Evolutionary conservation across 2,888 invertebrate genomes (phyloP), one percentile per base, ranked within the genome.

Genomic region (Drosophila villosipedis): DNA sequence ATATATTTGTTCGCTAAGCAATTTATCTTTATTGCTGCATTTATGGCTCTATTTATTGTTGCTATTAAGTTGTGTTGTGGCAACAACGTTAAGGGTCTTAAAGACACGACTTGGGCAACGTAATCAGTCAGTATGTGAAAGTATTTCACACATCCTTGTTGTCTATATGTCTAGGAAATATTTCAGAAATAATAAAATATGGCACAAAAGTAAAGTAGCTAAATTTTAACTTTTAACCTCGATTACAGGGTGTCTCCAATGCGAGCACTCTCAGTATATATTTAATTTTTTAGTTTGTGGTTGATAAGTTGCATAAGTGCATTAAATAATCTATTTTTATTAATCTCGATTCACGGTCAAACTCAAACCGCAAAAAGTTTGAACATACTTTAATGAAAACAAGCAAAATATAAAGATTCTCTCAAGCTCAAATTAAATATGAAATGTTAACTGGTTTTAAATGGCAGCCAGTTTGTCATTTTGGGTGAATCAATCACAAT

Each of bases 281-380:
- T 35, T 1, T 16, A 25, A 9, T 9, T 47, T 12, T 50, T 50
- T 16, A 25, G 47, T 25, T 47, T 25, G 47, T 16, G 47, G 47
- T 47, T 47, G 25, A 47, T 47, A 25, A 16, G 7, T 47, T 25
- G 47, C 10, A 28, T 22, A 39, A 65, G 62, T 76, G 62, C 58
- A 63, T 72, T 63, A 60, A 78, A 63, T 49, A 63, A 47, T 72
- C 59, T 60, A 53, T 66, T 49, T 61, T 49, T 25, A 37, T 37
- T 63, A 72, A 60, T 60, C 62, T 47, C 30, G 25, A 57, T 53
- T 43, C 47, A 25, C 16, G 52, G 31, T 54, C 52, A 59, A 47
- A 55, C 54, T 39, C 41, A 41, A 50, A 37, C 57, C 68, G 31
- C 76, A 70, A 22, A n/a, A 25, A 54, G 12, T 35, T 28, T 71